Conservation (phyloP, 2,888 invertebrate species). For the Agrotis ipsilon region DNA sequence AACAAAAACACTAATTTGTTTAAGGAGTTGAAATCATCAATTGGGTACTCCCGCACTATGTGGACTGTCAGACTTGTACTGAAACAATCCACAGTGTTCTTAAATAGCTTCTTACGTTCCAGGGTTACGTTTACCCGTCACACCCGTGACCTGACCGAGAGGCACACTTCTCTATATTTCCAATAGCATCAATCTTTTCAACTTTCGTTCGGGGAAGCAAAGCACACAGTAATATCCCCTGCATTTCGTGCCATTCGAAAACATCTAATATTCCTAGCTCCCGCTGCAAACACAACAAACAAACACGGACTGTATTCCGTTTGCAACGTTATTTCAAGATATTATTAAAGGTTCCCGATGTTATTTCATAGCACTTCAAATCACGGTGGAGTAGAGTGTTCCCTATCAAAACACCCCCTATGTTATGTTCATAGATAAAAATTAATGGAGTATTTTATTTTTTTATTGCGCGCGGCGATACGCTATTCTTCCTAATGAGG, state of each 20-base stretch:
- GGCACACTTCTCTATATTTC: constrained; percentile 1
- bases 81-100: too few species aligned
- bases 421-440: constrained; percentile 70
- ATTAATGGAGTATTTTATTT: constrained; percentile 73
- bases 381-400: constrained; percentile 31
- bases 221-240: constrained; percentile 39
- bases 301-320: constrained; percentile 34
- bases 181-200: constrained; percentile 8
- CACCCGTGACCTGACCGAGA: background rate
- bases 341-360: constrained; percentile 32
- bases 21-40: too few species aligned
- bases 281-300: constrained; percentile 32
- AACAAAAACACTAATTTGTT: too few species aligned
- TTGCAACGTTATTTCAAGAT: constrained; percentile 46
- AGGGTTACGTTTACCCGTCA: background rate
- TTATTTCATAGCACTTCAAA: constrained; percentile 48
- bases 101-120: too few species aligned
- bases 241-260: constrained; percentile 17
- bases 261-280: constrained; percentile 46
- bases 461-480: constrained; percentile 66
- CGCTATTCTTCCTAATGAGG: constrained; percentile 54
- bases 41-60: too few species aligned
- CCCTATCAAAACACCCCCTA: constrained; percentile 56
- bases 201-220: background rate
- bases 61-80: too few species aligned